Conservation (phyloP, 1,140 invertebrate species). For the Sinella curviseta region DNA sequence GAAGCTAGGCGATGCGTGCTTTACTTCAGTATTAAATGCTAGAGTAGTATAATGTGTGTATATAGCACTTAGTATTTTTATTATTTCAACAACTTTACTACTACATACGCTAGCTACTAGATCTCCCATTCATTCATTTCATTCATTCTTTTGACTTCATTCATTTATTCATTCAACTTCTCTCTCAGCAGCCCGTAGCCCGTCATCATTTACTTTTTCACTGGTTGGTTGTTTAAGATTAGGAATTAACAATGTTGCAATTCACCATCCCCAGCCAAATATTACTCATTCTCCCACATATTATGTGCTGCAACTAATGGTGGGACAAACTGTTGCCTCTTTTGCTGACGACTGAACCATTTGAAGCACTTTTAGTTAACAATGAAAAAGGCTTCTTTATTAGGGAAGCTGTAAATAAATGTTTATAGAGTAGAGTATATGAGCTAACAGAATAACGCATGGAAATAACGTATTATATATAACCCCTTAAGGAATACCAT, state of each 20-base stretch:
- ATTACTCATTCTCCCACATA: no score
- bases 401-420: no score
- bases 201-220: neutral
- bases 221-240: neutral
- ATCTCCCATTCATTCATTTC: slow-evolving; percentile 16
- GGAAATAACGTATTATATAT: no score
- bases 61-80: neutral
- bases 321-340: neutral
- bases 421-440: no score
- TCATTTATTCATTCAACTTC: slow-evolving; percentile 14
- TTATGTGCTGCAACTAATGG: neutral
- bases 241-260: neutral
- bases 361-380: no score
- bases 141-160: neutral
- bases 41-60: no score
- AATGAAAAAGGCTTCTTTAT: no score
- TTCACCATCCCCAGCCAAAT: neutral
- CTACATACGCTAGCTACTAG: neutral
- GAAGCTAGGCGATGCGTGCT: no score
- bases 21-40: no score
- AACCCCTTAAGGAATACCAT: no score
- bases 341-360: neutral
- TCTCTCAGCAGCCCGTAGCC: neutral
- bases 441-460: no score
- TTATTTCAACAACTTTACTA: neutral